phyloP scores from a whole-genome alignment of 2,113 vertebrate species.

The Turnix velox region DNA sequence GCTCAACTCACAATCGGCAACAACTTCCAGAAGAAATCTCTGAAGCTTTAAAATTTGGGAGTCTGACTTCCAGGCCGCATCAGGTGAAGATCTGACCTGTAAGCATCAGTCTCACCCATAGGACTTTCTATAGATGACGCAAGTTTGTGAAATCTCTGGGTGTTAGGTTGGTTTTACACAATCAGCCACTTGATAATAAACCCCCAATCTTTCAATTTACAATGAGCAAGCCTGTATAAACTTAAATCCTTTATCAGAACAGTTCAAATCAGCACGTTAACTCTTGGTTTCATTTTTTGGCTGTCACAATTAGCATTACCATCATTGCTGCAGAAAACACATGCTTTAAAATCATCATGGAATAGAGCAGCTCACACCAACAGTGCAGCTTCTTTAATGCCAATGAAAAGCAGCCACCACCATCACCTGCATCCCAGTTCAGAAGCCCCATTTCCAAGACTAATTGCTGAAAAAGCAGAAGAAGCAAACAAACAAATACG shows the following conservation, averaged over 20 bases:
- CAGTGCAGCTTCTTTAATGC: background rate
- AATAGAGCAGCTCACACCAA: background rate
- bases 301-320: background rate
- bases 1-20: background rate
- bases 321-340: background rate
- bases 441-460: background rate
- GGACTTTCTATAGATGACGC: background rate
- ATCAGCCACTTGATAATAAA: background rate
- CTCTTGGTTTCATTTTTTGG: background rate
- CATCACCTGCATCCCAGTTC: background rate
- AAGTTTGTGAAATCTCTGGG: background rate
- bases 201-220: background rate
- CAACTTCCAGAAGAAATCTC: background rate
- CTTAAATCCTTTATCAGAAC: background rate
- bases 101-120: background rate
- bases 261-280: background rate
- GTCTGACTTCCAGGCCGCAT: background rate
- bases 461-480: background rate
- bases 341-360: background rate
- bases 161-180: background rate
- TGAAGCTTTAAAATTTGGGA: background rate
- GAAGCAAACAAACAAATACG: slow-evolving; percentile 6
- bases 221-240: background rate
- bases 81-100: background rate
- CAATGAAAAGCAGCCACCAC: slow-evolving; percentile 35